Base-by-base conservation (phyloP, 2,888 invertebrate species). In the Epistrophella euchroma region DNA sequence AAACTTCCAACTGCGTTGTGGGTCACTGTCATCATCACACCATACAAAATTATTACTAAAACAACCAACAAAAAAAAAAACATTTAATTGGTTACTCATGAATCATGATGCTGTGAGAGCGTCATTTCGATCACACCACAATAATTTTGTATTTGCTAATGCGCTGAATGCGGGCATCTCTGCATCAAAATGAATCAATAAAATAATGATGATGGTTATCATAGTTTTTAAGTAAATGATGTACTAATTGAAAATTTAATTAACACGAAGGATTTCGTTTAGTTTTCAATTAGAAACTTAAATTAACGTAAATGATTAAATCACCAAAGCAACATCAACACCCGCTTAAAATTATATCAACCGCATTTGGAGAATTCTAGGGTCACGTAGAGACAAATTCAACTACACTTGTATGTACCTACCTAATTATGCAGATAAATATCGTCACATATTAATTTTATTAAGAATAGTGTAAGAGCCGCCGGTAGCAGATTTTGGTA, bases 201-300 rank as follows among this genome's bases (percentile, higher is more conserved):
- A 28, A 17, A 45, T 40, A 40, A 10, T 15, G 4, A 40, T 37
- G 11, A 37, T 37, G 28, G 28, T 32, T 32, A 1, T 32, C 32
- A 32, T 32, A 6, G 32, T 4, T 32, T 32, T 52, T 28, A 28
- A 9, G 7, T 25, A 62, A 45, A 62, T 28, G n/a, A 25, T 62
- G 25, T 43, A 28, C 43, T 66, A 66, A 66, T 66, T 66, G 32
- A 47, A 11, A 9, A 66, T 66, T 66, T 32, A 66, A 66, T 66
- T 66, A 45, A 47, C 47, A 66, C 32, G 37, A 60, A 15, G 6
- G 22, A 58, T 37, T 37, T 37, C 13, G 13, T 58, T 62, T 25
- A 25, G 37, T 9, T 60, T 60, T 40, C 60, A 35, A 35, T 35
- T 45, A 6, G 17, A 11, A 17, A n/a, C 43, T 45, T 17, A 9